Evolutionary conservation across 2,797 vertebrate genomes (phyloP).

Genomic region (Lindbergichthys nudifrons): DNA sequence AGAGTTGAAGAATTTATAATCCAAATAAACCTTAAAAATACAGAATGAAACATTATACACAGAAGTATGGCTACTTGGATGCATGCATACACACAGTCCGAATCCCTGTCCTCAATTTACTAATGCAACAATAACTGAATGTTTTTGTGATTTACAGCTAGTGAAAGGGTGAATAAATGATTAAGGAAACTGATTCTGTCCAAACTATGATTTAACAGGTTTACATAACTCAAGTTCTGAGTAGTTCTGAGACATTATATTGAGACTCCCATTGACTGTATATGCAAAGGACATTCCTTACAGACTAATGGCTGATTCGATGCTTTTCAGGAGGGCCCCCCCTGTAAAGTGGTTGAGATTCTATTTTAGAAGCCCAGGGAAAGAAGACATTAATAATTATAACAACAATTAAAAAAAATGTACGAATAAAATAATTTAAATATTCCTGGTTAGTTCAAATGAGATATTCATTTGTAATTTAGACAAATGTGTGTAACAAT

Average conservation of each 20-base stretch:
- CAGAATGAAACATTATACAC: background rate
- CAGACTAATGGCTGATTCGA: slow-evolving; percentile 9
- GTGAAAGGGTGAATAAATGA: background rate
- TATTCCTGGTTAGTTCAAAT: background rate
- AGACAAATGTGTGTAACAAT: background rate
- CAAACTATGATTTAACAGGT: background rate
- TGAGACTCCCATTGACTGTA: background rate
- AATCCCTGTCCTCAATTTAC: background rate
- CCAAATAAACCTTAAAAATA: background rate
- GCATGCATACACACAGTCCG: background rate
- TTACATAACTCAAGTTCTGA: background rate
- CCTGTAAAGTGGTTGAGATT: background rate
- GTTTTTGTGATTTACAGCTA: background rate
- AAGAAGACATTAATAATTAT: too few species aligned
- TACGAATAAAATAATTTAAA: background rate
- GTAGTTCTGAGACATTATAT: background rate
- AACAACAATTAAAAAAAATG: too few species aligned
- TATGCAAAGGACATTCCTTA: background rate
- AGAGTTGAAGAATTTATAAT: background rate
- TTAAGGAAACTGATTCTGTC: background rate
- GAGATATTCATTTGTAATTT: background rate
- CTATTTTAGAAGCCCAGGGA: slow-evolving; percentile 3
- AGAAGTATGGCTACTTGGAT: background rate
- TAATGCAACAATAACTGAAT: background rate
- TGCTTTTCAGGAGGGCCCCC: background rate